Evolutionary conservation across 2,113 vertebrate species (phyloP).

Genomic region (Seriola quinqueradiata): DNA sequence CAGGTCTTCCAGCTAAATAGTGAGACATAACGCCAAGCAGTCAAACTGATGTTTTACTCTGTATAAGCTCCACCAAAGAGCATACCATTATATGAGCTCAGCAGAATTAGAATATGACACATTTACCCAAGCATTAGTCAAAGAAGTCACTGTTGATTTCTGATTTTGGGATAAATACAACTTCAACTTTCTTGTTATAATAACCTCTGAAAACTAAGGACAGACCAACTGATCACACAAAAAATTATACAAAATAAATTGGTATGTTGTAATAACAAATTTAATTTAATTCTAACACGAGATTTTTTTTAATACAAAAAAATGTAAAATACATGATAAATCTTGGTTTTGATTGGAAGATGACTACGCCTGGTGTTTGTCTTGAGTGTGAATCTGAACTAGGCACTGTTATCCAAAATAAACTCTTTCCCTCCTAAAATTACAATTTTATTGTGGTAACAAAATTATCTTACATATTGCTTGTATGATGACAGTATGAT

Average conservation of each 20-base stretch:
- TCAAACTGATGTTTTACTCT: too few species aligned
- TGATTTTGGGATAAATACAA: not conserved
- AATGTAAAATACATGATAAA: not conserved
- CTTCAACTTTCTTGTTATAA: not conserved
- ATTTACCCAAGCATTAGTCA: too few species aligned
- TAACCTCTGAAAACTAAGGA: not conserved
- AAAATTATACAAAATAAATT: not conserved
- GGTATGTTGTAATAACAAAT: not conserved
- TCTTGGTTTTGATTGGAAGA: too few species aligned
- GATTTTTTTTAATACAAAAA: not conserved
- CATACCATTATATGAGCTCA: too few species aligned
- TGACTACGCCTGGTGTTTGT: too few species aligned
- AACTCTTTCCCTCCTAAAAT: not conserved
- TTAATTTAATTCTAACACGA: not conserved
- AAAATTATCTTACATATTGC: constrained; percentile 2
- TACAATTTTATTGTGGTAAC: not conserved
- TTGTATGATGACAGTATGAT: not conserved
- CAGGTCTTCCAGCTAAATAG: too few species aligned
- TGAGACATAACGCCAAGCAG: too few species aligned
- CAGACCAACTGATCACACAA: not conserved
- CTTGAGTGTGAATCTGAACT: not conserved
- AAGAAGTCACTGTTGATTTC: not conserved
- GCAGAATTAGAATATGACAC: too few species aligned
- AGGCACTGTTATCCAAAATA: not conserved
- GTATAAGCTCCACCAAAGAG: too few species aligned